Base-by-base conservation (phyloP, 2,113 vertebrate species). In the Suncus etruscus region DNA sequence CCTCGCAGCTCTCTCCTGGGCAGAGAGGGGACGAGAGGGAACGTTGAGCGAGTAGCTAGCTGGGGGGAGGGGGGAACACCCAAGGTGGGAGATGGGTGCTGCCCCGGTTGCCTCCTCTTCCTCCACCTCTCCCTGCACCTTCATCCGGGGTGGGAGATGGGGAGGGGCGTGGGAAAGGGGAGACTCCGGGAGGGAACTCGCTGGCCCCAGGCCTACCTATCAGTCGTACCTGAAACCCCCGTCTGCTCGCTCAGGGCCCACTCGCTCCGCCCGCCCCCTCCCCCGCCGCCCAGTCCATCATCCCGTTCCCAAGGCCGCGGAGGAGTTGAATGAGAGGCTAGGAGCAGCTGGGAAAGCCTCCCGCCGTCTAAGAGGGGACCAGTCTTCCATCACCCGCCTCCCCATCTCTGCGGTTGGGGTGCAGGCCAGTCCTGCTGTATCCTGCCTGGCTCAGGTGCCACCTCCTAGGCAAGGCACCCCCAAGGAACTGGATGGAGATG, bases 1-100 rank as follows among this genome's bases (percentile, higher is more conserved):
- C 99, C 93, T 99, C 99, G 94, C 98, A 99, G 97, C 98, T 98
- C 91, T 99, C 99, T 91, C 99, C 99, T 99, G 97, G 81, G 58
- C 70, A 63, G 47, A 65, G 75, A 80, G 47, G 32, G 90, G 95
- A 58, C 96, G 12, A 85, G 87, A 88, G 69, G 45, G 80, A 22
- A 20, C 7, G 39, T 61, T 61, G 58, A 61, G 58, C 58, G 18
- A 12, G 9, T 12, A 14, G 54, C 54, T 16, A 20, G 58, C 16
- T 4, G 2, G 58, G 58, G 5, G 54, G 54, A 16, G 15, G 58
- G 58, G n/a, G 47, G 29, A 11, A 72, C 32, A n/a, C 92, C 61
- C 48, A 22, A n/a, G n/a, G 51, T 50, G 8, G 6, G n/a, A 85
- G 66, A 83, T 31, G 54, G 39, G 74, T 81, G 78, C 91, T 92